Evolutionary conservation across 2,113 vertebrate species (phyloP), one percentile per base, ranked within the genome.

Genomic region (Stegastes partitus): DNA sequence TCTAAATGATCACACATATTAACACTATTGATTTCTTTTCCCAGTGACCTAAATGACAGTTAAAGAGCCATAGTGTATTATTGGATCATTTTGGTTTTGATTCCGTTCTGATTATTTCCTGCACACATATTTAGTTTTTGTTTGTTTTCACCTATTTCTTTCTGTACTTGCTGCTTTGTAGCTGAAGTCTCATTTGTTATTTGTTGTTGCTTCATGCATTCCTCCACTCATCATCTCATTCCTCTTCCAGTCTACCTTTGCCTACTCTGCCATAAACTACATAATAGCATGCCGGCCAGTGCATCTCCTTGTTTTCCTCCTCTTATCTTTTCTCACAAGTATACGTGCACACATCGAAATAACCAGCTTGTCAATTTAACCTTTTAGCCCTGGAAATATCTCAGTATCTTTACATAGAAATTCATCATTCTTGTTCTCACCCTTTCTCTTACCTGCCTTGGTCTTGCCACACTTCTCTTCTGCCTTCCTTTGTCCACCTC

Each of bases 381-480:
- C 22, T 58, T 42, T 53, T 44, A n/a, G 8, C 5, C 3, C n/a
- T 71, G 21, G 11, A 28, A 50, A 57, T 11, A 9, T 22, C 21
- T 58, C 2, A 53, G 61, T 3, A 12, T 12, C 39, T 42, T 42
- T 3, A 14, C 50, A 15, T 26, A 25, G 2, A 37, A 1, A 55
- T 66, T 68, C 42, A n/a, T 53, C 37, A 62, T 26, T 16, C 11
- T 34, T 34, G 3, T 44, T 7, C 18, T 53, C 15, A 37, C 2
- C 65, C n/a, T 54, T 58, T 59, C 11, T 81, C 91, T 69, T 90
- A 92, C 89, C 91, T 91, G 73, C 23, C 19, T 69, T 12, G 16
- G 16, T 42, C 0, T 61, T 42, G 28, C 3, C 49, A 50, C 64
- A 53, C 69, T 21, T 54, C 26, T 5, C 67, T 64, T 69, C 26